phyloP scores from a whole-genome alignment of 2,113 vertebrate species.

The Brachypteracias leptosomus region DNA sequence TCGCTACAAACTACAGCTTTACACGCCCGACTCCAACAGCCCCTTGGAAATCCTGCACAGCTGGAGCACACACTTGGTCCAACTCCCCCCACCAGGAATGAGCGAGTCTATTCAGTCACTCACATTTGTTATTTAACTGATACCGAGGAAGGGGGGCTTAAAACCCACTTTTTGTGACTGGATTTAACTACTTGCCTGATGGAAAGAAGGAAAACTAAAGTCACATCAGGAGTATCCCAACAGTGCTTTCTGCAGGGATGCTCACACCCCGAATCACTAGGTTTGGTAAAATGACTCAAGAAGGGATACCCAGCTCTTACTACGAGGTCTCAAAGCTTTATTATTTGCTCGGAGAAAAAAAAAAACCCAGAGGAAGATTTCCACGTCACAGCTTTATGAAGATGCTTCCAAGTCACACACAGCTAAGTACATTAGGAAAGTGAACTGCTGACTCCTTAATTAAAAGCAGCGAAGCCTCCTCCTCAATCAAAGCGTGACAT shows the following conservation, averaged over 20 bases:
- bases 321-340: neutral
- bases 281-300: neutral
- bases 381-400: neutral
- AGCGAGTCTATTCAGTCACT: neutral
- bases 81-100: neutral
- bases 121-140: slow-evolving; percentile 1
- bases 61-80: neutral
- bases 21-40: neutral
- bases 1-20: slow-evolving; percentile 16
- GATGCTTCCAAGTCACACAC: neutral
- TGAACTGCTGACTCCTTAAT: slow-evolving; percentile 38
- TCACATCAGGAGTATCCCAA: neutral
- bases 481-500: slow-evolving; percentile 17
- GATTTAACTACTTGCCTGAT: neutral
- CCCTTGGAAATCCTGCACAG: slow-evolving; percentile 22
- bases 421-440: neutral
- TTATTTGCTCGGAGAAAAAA: neutral
- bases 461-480: slow-evolving; percentile 42
- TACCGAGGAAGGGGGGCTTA: neutral
- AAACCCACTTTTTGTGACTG: neutral
- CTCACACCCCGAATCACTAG: neutral
- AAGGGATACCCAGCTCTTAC: neutral
- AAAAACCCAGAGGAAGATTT: neutral
- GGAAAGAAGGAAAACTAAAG: neutral
- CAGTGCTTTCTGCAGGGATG: neutral